Percentiles rank a stretch among this genome's conserved stretches.
These are phyloP conservation scores for Dendropsophus ebraccatus DNA, from an alignment of 2,113 vertebrate species.

Conservation along the genomic window DNA sequence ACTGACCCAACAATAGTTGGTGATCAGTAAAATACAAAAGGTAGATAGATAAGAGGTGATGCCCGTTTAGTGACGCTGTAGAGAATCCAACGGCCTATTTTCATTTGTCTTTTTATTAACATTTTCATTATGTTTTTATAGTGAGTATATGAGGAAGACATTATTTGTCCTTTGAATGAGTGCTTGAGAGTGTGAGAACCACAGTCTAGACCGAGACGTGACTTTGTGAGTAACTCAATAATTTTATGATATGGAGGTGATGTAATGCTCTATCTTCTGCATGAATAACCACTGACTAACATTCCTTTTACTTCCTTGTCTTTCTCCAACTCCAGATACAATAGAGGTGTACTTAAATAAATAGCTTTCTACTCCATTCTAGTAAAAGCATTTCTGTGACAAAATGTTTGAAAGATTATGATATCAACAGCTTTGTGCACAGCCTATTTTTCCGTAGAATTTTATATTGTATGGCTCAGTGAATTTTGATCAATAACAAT, in stretches of 20 bases:
- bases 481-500: constrained; percentile 56
- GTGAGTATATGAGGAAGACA: background rate
- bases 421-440: constrained; percentile 51
- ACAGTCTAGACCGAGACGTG: constrained; percentile 48
- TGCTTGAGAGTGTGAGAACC: constrained; percentile 30
- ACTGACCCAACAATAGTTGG: background rate
- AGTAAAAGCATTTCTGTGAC: constrained; percentile 45
- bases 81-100: background rate
- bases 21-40: background rate
- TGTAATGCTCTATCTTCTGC: constrained; percentile 21
- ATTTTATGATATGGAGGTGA: constrained; percentile 42
- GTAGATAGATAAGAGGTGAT: background rate
- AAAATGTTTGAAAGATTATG: constrained; percentile 51
- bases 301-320: constrained; percentile 24
- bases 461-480: constrained; percentile 53
- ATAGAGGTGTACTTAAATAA: constrained; percentile 45
- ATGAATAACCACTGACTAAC: constrained; percentile 26
- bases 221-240: constrained; percentile 30
- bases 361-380: constrained; percentile 30
- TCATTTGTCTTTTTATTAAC: background rate
- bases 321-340: background rate
- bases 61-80: too few species aligned
- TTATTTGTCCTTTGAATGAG: constrained; percentile 15
- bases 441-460: constrained; percentile 45
- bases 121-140: background rate